Evolutionary conservation across 2,888 invertebrate species (phyloP).

Genomic region (Homarus gammarus): DNA sequence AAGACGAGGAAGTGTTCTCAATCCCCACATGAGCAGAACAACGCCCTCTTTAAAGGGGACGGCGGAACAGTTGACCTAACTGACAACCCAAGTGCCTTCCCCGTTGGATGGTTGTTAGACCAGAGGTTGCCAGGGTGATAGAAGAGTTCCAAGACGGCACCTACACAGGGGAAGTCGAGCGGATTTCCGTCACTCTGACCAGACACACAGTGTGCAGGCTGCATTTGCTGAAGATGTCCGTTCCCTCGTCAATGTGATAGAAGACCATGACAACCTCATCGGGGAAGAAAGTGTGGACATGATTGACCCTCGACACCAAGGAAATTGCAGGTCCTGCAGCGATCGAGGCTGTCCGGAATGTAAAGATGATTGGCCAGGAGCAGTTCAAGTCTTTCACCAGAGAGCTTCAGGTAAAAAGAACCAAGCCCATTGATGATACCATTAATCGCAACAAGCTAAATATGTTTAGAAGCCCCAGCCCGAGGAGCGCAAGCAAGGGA

Average conservation of each 20-base stretch:
- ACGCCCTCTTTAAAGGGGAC: conserved; percentile 36
- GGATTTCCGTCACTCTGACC: conserved; percentile 46
- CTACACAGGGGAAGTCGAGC: conserved; percentile 12
- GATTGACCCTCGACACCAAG: conserved; percentile 39
- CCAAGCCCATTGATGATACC: background rate
- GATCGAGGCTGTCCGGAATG: conserved; percentile 34
- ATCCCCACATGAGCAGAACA: conserved; percentile 17
- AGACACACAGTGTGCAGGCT: conserved; percentile 59
- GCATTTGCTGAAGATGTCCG: conserved; percentile 60
- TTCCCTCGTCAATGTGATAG: conserved; percentile 45
- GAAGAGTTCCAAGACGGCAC: conserved; percentile 50
- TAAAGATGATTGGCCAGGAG: conserved; percentile 37
- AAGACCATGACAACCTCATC: conserved; percentile 59
- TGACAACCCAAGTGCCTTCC: conserved; percentile 43
- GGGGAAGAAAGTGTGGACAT: conserved; percentile 27
- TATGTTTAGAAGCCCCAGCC: too few species aligned
- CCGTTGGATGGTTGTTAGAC: conserved; percentile 67
- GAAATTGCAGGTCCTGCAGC: conserved; percentile 54
- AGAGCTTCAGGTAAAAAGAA: background rate
- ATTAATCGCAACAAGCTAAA: too few species aligned
- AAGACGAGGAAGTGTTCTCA: background rate
- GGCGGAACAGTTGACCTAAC: conserved; percentile 39
- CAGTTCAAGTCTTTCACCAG: too few species aligned
- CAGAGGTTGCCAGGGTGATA: conserved; percentile 52
- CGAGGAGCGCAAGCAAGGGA: too few species aligned